phyloP scores from a whole-genome alignment of 1,140 invertebrate genomes.

The Glossosoma conforme region DNA sequence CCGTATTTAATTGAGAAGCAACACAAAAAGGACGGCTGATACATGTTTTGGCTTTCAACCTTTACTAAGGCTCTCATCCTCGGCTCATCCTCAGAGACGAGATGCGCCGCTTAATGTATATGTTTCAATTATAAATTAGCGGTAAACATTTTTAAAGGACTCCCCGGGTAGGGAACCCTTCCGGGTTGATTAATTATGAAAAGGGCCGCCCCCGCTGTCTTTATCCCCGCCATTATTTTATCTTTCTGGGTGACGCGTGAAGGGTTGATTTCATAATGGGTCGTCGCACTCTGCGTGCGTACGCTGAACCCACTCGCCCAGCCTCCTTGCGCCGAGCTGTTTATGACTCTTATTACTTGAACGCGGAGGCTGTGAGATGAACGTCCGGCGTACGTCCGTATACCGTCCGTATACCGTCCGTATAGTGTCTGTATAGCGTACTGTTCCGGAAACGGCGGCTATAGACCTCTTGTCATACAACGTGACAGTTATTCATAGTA shows the following conservation, averaged over 20 bases:
- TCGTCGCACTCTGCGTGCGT: slow-evolving; percentile 14
- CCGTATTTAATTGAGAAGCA: background rate
- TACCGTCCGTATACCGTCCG: no score
- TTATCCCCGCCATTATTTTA: slow-evolving; percentile 27
- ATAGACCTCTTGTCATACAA: no score
- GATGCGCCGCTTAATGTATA: slow-evolving; percentile 14
- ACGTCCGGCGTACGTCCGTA: no score
- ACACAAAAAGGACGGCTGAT: background rate
- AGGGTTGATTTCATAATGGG: slow-evolving; percentile 24
- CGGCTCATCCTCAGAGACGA: no score
- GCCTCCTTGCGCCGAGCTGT: no score
- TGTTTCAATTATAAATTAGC: slow-evolving; percentile 31
- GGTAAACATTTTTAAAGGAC: slow-evolving; percentile 29
- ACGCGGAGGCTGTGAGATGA: no score
- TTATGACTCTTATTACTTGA: no score
- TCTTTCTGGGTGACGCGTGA: slow-evolving; percentile 23
- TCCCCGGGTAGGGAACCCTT: slow-evolving; percentile 25
- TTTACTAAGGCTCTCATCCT: background rate
- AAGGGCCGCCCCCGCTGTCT: slow-evolving; percentile 21
- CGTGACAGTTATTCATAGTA: no score
- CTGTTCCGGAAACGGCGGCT: no score
- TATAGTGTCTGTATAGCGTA: no score
- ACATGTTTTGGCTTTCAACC: slow-evolving; percentile 20
- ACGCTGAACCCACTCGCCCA: no score
- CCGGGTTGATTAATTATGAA: slow-evolving; percentile 31